phyloP scores from a whole-genome alignment of 2,888 invertebrate genomes.

The Xylota sylvarum region DNA sequence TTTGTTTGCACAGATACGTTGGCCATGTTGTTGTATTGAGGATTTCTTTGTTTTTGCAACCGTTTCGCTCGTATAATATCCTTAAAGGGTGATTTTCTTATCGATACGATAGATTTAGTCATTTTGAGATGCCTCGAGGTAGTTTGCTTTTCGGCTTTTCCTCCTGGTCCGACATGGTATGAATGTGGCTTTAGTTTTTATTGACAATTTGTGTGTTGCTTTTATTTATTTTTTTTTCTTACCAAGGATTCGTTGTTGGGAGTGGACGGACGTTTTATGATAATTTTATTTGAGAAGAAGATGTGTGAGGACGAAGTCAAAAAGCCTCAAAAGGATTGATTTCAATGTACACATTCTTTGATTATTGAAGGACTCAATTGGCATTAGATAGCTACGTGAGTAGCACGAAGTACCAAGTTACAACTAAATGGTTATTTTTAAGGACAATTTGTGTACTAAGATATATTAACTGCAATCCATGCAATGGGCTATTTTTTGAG shows the following conservation, averaged over 20 bases:
- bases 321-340: conserved; percentile 12
- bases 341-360: conserved; percentile 7
- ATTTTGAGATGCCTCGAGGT: conserved; percentile 53
- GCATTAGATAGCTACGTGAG: neutral
- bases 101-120: conserved; percentile 63
- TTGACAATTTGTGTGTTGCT: conserved; percentile 64
- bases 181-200: conserved; percentile 67
- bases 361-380: neutral
- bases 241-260: conserved; percentile 29
- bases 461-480: too few relatives aligned
- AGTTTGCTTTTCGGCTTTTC: conserved; percentile 15
- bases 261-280: conserved; percentile 55
- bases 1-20: conserved; percentile 56
- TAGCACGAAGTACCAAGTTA: neutral
- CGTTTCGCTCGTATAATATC: conserved; percentile 33
- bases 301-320: conserved; percentile 25
- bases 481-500: too few relatives aligned
- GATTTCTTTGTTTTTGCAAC: conserved; percentile 36
- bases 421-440: neutral
- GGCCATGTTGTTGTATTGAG: conserved; percentile 13
- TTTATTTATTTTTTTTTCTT: conserved; percentile 41
- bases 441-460: neutral
- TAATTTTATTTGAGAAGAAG: conserved; percentile 54
- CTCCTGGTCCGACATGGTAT: conserved; percentile 2
- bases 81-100: conserved; percentile 72